Base-by-base conservation (phyloP, 1,140 invertebrate genomes). In the Acyrthosiphon pisum region DNA sequence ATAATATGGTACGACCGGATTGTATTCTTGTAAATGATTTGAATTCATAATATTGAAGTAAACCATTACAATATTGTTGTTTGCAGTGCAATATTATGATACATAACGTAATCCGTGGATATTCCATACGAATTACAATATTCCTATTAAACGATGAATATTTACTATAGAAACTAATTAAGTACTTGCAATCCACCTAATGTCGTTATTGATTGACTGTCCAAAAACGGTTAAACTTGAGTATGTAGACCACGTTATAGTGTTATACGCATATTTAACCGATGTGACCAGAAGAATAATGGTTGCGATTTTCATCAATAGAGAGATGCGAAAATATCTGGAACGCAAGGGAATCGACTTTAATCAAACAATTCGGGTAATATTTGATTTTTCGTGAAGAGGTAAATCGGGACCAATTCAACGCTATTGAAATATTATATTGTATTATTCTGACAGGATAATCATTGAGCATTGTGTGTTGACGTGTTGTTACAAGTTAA, bases 291-390 rank as follows among this genome's bases (percentile, higher is more conserved):
- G 83, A 86, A 44, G 83, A 44, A 83, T 83, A 53, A 89, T 37
- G 87, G n/a, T 89, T 89, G 87, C 35, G 20, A 37, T 35, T 89
- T 53, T 37, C 35, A 37, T 89, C 48, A 35, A 35, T 53, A 35
- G 46, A 41, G n/a, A 35, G 60, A 87, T 48, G 18, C 14, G 30
- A 88, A 53, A 89, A 53, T 89, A 53, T 35, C n/a, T 89, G 48
- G 48, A 89, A 50, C 87, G 87, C 44, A 4, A 35, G 48, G 9
- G 48, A 53, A 89, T 89, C 87, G 48, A 89, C 53, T 86, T 86
- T 86, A 86, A 86, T 44, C 83, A 86, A 86, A 86, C 83, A 4
- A 86, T 3, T 86, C 8, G 41, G 23, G 41, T 44, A 26, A 30
- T 86, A 8, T 86, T 48, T n/a, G 46, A 50, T 48, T 30, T 88